Conservation (phyloP, 2,888 invertebrate species). For the Bombylius discolor region DNA sequence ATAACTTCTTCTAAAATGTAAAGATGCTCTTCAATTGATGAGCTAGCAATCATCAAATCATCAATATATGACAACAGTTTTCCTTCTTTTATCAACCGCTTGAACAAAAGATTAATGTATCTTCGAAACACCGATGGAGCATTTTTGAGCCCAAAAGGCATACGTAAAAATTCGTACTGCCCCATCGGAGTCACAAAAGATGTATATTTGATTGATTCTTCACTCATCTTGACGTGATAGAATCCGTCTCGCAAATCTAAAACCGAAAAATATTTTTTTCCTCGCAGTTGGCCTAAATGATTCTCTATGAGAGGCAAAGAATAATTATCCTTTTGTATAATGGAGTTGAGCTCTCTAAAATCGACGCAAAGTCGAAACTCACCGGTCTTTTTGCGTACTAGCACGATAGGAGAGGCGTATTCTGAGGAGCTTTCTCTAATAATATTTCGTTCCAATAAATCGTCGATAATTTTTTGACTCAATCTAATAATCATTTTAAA, state of each 20-base stretch:
- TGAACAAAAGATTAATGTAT: background rate
- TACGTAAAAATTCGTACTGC: background rate
- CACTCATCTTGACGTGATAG: background rate
- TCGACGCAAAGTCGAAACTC: constrained; percentile 19
- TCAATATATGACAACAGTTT: background rate
- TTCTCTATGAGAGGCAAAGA: constrained; percentile 31
- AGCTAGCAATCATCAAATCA: constrained; percentile 2
- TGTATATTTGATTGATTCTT: background rate
- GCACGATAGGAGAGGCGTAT: constrained; percentile 7
- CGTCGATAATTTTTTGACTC: constrained; percentile 3
- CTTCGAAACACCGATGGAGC: background rate
- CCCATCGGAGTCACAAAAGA: background rate
- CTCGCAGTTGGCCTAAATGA: constrained; percentile 12
- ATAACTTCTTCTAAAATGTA: background rate
- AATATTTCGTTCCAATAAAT: constrained; percentile 12
- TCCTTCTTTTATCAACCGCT: background rate
- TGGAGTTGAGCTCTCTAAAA: constrained; percentile 19
- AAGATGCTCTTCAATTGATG: background rate
- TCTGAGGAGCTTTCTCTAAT: constrained; percentile 11
- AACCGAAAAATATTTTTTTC: background rate
- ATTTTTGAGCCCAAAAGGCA: background rate
- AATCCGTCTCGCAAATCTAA: background rate
- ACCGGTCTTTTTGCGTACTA: constrained; percentile 20
- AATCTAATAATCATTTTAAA: too few species aligned
- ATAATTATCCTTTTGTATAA: constrained; percentile 21